Evolutionary conservation across 2,888 invertebrate genomes (phyloP).

Genomic region (Steinernema carpocapsae): DNA sequence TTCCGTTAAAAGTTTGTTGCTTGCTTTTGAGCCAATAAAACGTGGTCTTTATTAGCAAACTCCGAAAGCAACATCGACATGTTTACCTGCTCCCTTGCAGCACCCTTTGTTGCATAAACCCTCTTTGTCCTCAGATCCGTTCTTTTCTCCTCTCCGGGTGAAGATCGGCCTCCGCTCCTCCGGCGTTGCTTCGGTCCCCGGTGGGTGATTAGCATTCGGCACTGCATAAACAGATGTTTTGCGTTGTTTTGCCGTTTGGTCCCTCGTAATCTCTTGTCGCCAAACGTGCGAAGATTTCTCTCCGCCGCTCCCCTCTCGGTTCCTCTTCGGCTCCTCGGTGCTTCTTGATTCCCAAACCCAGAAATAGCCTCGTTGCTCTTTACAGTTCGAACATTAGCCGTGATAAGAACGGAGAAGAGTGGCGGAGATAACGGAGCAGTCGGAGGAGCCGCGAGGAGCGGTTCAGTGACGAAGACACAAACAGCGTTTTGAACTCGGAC

Average conservation of each 20-base stretch:
- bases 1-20: no score
- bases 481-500: neutral
- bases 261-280: neutral
- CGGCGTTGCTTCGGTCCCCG: neutral
- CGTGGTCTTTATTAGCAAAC: no score
- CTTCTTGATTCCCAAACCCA: neutral
- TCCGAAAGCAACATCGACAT: no score
- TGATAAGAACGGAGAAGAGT: neutral
- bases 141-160: neutral
- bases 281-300: no score
- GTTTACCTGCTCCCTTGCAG: no score
- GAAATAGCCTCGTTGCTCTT: neutral
- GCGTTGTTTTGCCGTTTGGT: neutral
- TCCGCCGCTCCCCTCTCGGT: neutral
- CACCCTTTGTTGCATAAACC: no score
- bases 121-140: no score
- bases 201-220: conserved; percentile 2
- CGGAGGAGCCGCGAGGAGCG: no score
- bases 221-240: conserved; percentile 12
- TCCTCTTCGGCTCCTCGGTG: neutral
- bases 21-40: no score
- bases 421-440: neutral
- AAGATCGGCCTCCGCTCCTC: neutral
- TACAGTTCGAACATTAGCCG: neutral
- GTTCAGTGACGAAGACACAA: no score